A percentile compares a stretch with the other conserved stretches of the same genome.
phyloP scores from a whole-genome alignment of 2,113 vertebrate genomes.

The Ammodramus savannarum region DNA sequence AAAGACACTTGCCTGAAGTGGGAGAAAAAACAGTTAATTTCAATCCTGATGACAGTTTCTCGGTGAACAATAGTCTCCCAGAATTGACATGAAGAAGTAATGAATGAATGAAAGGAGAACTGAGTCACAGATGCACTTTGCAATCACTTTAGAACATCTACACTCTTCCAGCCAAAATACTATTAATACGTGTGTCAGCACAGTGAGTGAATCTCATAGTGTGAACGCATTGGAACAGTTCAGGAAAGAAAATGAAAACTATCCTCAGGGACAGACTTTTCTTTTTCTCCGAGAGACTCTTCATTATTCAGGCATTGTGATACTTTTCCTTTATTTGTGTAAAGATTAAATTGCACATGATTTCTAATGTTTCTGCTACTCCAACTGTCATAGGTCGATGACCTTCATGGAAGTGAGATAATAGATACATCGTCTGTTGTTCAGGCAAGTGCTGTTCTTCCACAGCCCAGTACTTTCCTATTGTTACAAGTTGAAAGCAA shows the following conservation, averaged over 20 bases:
- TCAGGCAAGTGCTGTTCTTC: conserved; percentile 76
- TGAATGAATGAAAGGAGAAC: conserved; percentile 84
- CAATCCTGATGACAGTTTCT: conserved; percentile 83
- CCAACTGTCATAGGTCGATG: conserved; percentile 86
- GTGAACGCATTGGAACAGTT: conserved; percentile 71
- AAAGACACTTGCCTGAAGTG: conserved; percentile 24
- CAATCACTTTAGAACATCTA: conserved; percentile 87
- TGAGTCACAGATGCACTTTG: conserved; percentile 85
- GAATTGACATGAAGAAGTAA: conserved; percentile 85
- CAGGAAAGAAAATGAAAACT: conserved; percentile 81
- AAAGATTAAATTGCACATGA: conserved; percentile 99
- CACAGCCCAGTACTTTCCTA: conserved; percentile 90
- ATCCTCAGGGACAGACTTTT: conserved; percentile 83
- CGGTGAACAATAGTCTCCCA: conserved; percentile 85
- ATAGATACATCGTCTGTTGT: conserved; percentile 91
- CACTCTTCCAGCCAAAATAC: conserved; percentile 84
- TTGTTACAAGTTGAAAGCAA: conserved; percentile 92
- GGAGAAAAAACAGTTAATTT: conserved; percentile 80
- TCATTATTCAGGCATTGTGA: conserved; percentile 90
- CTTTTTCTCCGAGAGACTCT: conserved; percentile 77
- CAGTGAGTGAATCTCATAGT: conserved; percentile 79
- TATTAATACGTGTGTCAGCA: conserved; percentile 94
- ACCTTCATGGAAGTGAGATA: conserved; percentile 88
- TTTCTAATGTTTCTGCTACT: conserved; percentile 87
- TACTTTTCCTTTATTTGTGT: conserved; percentile 90